phyloP scores from a whole-genome alignment of 2,113 vertebrate genomes.

The Trichechus manatus region DNA sequence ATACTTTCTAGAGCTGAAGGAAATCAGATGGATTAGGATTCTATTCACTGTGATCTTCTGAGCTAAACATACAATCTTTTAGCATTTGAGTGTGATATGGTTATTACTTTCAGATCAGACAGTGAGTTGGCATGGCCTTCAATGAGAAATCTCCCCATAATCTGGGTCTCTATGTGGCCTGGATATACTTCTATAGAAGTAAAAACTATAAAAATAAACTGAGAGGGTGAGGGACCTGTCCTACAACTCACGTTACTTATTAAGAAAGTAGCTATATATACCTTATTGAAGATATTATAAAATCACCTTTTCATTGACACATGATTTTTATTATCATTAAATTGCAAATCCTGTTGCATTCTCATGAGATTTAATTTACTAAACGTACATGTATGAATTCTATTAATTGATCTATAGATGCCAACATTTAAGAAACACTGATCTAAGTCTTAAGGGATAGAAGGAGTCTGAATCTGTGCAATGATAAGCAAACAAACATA shows the following conservation, averaged over 20 bases:
- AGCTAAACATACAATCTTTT: neutral
- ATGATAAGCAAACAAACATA: neutral
- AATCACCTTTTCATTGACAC: neutral
- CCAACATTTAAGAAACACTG: neutral
- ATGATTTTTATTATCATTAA: neutral
- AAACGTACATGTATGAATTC: neutral
- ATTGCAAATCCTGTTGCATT: neutral
- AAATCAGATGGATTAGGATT: neutral
- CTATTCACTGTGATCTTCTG: neutral
- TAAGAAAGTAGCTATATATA: neutral
- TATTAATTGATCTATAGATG: neutral
- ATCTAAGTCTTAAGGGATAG: neutral
- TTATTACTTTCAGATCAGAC: neutral
- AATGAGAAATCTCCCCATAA: neutral
- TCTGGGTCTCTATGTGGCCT: neutral
- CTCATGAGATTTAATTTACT: conserved; percentile 26
- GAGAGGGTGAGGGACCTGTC: neutral
- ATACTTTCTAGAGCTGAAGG: neutral
- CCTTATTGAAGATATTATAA: neutral
- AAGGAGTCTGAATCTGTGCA: neutral
- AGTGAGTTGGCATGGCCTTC: neutral
- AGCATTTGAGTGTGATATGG: neutral
- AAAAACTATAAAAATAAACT: neutral
- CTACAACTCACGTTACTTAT: neutral
- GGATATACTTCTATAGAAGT: neutral